Base-by-base conservation (phyloP, 2,888 invertebrate species). In the Phyto melanocephala region DNA sequence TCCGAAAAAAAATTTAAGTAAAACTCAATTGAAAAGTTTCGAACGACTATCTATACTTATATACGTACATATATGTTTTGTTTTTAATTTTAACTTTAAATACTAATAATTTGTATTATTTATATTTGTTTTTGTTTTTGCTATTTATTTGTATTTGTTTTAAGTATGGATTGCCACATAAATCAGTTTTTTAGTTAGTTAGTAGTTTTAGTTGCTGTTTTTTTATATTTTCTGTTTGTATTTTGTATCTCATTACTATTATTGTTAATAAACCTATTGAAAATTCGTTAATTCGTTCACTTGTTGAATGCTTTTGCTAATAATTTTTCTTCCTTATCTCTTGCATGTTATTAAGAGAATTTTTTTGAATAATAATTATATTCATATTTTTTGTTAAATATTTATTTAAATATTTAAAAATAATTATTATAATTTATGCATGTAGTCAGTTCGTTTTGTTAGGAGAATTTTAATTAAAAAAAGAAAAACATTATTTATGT, bases 201-300 rank as follows among this genome's bases (percentile, higher is more conserved):
- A 42, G 15, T 58, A 42, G 11, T 33, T 42, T 40, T 35, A 22
- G 40, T 37, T 58, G 33, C 33, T 33, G 33, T 54, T 33, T 35
- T 74, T 60, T 74, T 15, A 56, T 62, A 3, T 24, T 28, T 28
- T 28, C 28, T 60, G 20, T 40, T 35, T 54, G 4, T 15, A 52
- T 37, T 78, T 81, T 71, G 74, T 84, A 60, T 63, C 11, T 42
- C 56, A 62, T 63, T 28, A 58, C 47, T 62, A 74, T 70, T 47
- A 40, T 50, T 52, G 35, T 24, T 70, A 24, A 77, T 72, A 77
- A 81, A 67, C 75, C 82, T 82, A 82, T 79, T 82, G 82, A 82
- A 82, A 81, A 80, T 84, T 83, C 83, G 83, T 84, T 79, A 72
- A 83, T 84, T 84, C 75, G 74, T 84, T 82, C 72, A 74, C 47